These are phyloP conservation scores for Acanthurus lineatus DNA, from an alignment of 2,797 vertebrate genomes.

Conservation along the genomic window DNA sequence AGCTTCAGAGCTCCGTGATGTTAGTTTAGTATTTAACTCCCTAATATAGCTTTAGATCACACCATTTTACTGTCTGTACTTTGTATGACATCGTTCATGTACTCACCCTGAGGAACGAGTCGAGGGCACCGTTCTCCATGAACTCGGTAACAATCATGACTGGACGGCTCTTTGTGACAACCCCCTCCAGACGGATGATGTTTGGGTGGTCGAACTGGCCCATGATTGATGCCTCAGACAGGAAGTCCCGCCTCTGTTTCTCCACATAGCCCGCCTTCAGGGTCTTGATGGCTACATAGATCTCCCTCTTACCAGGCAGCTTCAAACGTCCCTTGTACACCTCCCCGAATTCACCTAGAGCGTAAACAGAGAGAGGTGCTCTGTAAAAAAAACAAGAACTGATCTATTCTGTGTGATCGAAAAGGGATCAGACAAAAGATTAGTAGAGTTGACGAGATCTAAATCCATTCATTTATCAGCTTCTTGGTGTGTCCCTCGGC, in stretches of 20 bases:
- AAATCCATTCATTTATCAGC: constrained; percentile 47
- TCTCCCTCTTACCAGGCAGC: constrained; percentile 95
- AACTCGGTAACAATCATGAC: constrained; percentile 99
- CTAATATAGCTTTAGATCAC: constrained; percentile 9
- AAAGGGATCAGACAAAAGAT: constrained; percentile 30
- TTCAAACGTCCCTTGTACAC: constrained; percentile 99
- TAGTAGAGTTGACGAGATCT: constrained; percentile 32
- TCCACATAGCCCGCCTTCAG: constrained; percentile 98
- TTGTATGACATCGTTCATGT: neutral
- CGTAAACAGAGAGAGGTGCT: constrained; percentile 10
- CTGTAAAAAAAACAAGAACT: constrained; percentile 24
- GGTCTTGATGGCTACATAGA: constrained; percentile 98
- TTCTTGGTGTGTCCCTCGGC: constrained; percentile 31
- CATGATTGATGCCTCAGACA: constrained; percentile 99
- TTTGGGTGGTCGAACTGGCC: constrained; percentile 99
- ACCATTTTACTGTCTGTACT: neutral
- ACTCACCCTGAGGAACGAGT: constrained; percentile 97
- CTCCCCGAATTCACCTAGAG: constrained; percentile 97
- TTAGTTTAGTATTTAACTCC: constrained; percentile 22
- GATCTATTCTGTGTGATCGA: constrained; percentile 23
- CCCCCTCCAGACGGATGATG: constrained; percentile 96
- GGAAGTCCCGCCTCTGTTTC: constrained; percentile 97
- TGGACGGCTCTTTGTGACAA: constrained; percentile 97
- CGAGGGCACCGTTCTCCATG: constrained; percentile 99
- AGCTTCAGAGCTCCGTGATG: constrained; percentile 24